Evolutionary conservation across 2,113 vertebrate genomes (phyloP).

Genomic region (Sisor rabdophorus): DNA sequence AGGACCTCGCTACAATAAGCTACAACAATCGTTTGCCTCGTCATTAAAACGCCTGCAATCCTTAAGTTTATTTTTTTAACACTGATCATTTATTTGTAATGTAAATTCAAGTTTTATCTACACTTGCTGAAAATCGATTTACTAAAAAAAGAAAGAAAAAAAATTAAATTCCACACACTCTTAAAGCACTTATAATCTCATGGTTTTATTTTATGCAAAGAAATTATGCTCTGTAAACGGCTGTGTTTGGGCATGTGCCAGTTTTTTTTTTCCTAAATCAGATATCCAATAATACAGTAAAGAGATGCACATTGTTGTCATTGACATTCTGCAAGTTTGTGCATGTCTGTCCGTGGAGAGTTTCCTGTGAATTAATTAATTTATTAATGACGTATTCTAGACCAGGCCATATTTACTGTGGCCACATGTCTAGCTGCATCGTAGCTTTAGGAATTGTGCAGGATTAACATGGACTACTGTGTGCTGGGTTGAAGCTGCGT

Average conservation of each 20-base stretch:
- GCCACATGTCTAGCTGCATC: background rate
- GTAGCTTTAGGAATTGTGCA: background rate
- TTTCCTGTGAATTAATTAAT: background rate
- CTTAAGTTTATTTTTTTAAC: background rate
- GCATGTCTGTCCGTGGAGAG: background rate
- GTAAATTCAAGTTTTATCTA: background rate
- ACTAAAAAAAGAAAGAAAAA: background rate
- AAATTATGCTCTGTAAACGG: background rate
- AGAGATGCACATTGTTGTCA: background rate
- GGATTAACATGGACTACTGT: background rate
- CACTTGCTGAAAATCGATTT: background rate
- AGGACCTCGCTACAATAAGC: background rate
- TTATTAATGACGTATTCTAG: background rate
- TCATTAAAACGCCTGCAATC: background rate
- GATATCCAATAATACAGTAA: background rate
- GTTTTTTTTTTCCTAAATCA: background rate
- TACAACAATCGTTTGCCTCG: background rate
- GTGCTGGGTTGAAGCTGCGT: background rate
- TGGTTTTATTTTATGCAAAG: constrained; percentile 10
- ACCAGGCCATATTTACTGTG: background rate
- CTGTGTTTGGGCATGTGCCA: background rate
- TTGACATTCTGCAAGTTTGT: background rate
- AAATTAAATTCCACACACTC: background rate
- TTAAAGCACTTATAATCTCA: constrained; percentile 18
- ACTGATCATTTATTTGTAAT: background rate